A percentile compares a stretch with the other conserved stretches of the same genome.
Evolutionary conservation across 2,797 vertebrate species (phyloP).

Genomic region (Coracias cyanogaster): DNA sequence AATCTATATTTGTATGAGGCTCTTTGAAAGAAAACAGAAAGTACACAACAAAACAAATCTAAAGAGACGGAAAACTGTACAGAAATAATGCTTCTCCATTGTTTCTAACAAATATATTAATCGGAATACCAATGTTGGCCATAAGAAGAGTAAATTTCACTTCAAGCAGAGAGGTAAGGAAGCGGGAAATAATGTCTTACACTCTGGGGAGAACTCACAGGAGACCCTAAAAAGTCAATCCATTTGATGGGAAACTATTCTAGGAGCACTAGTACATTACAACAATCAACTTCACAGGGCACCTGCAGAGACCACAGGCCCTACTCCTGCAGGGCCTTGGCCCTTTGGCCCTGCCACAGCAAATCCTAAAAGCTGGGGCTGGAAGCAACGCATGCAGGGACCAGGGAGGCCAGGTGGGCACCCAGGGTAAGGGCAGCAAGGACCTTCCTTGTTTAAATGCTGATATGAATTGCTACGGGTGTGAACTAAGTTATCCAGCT

Average conservation of each 20-base stretch:
- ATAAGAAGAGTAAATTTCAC: background rate
- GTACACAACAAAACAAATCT: background rate
- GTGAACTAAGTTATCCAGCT: background rate
- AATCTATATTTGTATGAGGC: background rate
- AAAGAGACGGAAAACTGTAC: background rate
- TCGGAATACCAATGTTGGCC: background rate
- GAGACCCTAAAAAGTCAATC: background rate
- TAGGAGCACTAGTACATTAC: background rate
- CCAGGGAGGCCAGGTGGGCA: fast-evolving
- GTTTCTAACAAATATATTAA: background rate
- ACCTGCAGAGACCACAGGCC: background rate
- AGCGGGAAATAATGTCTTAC: background rate
- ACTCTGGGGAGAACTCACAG: background rate
- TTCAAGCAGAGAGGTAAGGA: background rate
- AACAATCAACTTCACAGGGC: background rate
- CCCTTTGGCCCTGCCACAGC: background rate
- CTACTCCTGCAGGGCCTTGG: background rate
- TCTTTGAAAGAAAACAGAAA: background rate
- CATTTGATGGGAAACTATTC: background rate
- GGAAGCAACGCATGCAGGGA: fast-evolving
- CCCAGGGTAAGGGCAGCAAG: background rate
- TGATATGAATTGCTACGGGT: fast-evolving
- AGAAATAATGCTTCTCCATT: background rate
- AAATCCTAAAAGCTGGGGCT: background rate
- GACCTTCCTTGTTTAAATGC: background rate